phyloP scores from a whole-genome alignment of 2,113 vertebrate genomes.

The Upupa epops region DNA sequence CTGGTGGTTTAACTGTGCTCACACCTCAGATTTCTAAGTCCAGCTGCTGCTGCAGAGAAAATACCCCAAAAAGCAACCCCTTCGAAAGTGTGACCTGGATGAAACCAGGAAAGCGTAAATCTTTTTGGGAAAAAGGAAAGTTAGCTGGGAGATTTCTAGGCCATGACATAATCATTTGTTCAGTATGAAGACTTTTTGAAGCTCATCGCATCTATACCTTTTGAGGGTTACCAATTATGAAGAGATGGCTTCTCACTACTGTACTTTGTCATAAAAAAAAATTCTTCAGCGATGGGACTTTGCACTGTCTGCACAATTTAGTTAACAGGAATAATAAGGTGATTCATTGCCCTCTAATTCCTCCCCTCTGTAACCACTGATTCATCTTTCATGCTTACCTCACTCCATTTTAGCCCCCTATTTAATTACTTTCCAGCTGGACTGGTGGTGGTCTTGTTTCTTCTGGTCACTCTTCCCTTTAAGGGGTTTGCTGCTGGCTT shows the following conservation, averaged over 20 bases:
- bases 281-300: neutral
- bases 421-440: neutral
- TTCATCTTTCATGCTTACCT: slow-evolving; percentile 9
- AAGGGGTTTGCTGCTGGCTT: neutral
- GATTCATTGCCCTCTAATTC: neutral
- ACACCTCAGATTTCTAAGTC: neutral
- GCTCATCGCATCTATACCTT: neutral
- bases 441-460: neutral
- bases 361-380: neutral
- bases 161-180: slow-evolving; percentile 27
- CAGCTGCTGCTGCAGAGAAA: neutral
- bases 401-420: neutral
- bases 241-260: neutral
- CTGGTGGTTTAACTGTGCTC: neutral
- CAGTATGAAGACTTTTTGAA: slow-evolving; percentile 23
- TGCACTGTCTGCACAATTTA: slow-evolving; percentile 17
- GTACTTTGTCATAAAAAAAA: neutral
- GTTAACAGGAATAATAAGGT: slow-evolving; percentile 4
- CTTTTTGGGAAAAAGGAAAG: neutral
- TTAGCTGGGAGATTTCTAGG: slow-evolving; percentile 52
- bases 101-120: slow-evolving; percentile 12
- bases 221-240: slow-evolving; percentile 42
- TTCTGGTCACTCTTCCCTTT: neutral
- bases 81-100: neutral
- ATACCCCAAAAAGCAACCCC: neutral